phyloP scores from a whole-genome alignment of 1,140 invertebrate genomes.

The Cherax destructor region DNA sequence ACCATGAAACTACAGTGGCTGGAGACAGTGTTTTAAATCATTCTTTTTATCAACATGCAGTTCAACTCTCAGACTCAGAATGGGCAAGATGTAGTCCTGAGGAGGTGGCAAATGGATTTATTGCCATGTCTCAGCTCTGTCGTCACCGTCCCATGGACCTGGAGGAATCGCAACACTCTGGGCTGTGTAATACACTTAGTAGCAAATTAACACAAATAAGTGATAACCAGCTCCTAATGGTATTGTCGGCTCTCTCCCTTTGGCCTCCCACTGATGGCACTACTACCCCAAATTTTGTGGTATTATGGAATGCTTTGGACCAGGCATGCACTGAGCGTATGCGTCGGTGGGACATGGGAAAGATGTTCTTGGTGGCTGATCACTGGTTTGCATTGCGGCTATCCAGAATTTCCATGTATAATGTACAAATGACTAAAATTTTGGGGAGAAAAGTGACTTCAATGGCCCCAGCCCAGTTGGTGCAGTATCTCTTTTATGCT shows the following conservation, averaged over 20 bases:
- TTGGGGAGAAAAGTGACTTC: conserved; percentile 53
- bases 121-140: conserved; percentile 64
- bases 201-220: conserved; percentile 42
- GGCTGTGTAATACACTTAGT: conserved; percentile 41
- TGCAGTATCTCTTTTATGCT: conserved; percentile 72
- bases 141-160: conserved; percentile 56
- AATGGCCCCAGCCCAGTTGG: conserved; percentile 67
- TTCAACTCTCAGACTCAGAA: conserved; percentile 26
- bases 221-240: conserved; percentile 64
- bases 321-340: conserved; percentile 59
- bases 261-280: conserved; percentile 62
- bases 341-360: conserved; percentile 58
- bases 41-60: conserved; percentile 21
- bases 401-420: conserved; percentile 62
- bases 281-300: conserved; percentile 64
- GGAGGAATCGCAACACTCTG: conserved; percentile 45
- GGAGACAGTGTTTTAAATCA: conserved; percentile 12
- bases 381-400: conserved; percentile 69
- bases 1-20: conserved; percentile 65
- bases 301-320: conserved; percentile 70
- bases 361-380: conserved; percentile 70
- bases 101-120: conserved; percentile 63
- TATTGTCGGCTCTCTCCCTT: conserved; percentile 60
- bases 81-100: conserved; percentile 57
- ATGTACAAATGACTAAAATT: conserved; percentile 46